These are phyloP conservation scores for Nasonia oneida DNA, from an alignment of 2,888 invertebrate species.

Conservation along the genomic window DNA sequence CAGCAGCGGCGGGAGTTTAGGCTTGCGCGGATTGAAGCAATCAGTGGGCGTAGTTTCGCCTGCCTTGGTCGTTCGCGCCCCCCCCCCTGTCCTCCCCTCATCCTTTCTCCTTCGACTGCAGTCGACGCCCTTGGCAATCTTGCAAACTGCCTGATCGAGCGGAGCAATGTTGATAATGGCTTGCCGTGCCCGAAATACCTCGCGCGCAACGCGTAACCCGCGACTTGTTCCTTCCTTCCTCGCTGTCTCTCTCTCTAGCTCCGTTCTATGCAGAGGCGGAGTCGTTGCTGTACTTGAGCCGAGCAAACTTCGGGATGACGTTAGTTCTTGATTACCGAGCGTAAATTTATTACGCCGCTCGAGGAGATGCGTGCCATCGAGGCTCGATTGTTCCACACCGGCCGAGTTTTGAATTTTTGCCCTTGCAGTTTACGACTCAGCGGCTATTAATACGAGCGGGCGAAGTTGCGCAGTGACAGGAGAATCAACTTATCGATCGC, in stretches of 20 bases:
- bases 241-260: neutral
- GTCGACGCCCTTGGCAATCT: constrained; percentile 56
- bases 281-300: constrained; percentile 24
- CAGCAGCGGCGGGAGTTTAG: neutral
- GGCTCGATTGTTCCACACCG: constrained; percentile 4
- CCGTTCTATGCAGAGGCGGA: neutral
- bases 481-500: neutral
- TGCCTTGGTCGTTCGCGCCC: constrained; percentile 23
- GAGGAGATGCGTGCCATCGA: constrained; percentile 5
- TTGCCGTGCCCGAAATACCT: constrained; percentile 54
- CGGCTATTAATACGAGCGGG: neutral
- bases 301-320: constrained; percentile 39
- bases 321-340: constrained; percentile 52
- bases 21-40: constrained; percentile 20
- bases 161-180: constrained; percentile 58
- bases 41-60: constrained; percentile 35
- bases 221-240: constrained; percentile 25
- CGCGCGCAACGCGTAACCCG: constrained; percentile 23
- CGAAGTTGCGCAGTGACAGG: neutral
- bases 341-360: constrained; percentile 43
- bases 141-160: constrained; percentile 55
- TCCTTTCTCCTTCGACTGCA: constrained; percentile 36
- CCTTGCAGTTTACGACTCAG: neutral
- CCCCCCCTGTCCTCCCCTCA: neutral
- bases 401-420: constrained; percentile 14